phyloP scores from a whole-genome alignment of 2,888 invertebrate genomes.

The Brachynemurus nebulosus region DNA sequence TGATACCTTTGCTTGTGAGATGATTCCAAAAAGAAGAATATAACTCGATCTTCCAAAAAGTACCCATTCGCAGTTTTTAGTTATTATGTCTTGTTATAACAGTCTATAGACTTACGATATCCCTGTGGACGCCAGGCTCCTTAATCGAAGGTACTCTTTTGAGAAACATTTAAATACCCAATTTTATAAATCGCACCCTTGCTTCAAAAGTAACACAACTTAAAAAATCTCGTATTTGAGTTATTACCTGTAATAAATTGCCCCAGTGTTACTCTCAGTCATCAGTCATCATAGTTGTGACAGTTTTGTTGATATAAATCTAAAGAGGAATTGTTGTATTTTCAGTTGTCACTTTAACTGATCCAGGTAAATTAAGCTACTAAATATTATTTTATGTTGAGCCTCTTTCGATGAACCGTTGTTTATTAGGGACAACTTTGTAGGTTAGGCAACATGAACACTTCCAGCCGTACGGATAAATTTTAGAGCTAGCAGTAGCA shows the following conservation, averaged over 20 bases:
- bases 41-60: too few relatives aligned
- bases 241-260: neutral
- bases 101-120: too few relatives aligned
- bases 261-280: neutral
- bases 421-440: neutral
- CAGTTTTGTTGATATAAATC: constrained; percentile 1
- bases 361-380: neutral
- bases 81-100: too few relatives aligned
- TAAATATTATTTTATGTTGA: neutral
- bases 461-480: too few relatives aligned
- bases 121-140: too few relatives aligned
- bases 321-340: neutral
- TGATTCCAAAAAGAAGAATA: too few relatives aligned
- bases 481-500: too few relatives aligned
- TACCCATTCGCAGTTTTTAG: too few relatives aligned
- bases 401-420: constrained; percentile 2
- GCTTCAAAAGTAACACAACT: constrained; percentile 5
- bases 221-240: constrained; percentile 3
- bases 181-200: constrained; percentile 7
- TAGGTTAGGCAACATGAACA: neutral
- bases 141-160: too few relatives aligned
- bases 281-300: constrained; percentile 2
- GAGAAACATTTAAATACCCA: too few relatives aligned
- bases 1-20: too few relatives aligned
- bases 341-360: neutral